Evolutionary conservation across 2,797 vertebrate species (phyloP).

Genomic region (Phrynocephalus forsythii): DNA sequence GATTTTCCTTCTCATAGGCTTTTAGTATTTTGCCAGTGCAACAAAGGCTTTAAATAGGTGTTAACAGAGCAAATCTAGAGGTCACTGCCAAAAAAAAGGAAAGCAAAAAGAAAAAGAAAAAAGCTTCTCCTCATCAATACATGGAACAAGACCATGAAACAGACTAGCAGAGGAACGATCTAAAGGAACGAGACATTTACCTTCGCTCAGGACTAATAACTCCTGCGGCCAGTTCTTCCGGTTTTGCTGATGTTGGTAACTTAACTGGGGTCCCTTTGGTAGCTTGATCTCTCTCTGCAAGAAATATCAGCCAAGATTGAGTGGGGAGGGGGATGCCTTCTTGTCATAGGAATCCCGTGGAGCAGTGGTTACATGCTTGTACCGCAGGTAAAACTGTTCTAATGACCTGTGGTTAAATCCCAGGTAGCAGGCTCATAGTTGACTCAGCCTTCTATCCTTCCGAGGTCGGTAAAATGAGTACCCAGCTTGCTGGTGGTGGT

Average conservation of each 20-base stretch:
- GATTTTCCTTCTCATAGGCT: slow-evolving; percentile 19
- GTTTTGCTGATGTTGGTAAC: slow-evolving; percentile 58
- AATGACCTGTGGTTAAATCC: too few species aligned
- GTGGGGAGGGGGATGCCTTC: neutral
- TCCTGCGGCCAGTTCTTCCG: slow-evolving; percentile 72
- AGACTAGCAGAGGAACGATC: slow-evolving; percentile 20
- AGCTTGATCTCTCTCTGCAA: slow-evolving; percentile 72
- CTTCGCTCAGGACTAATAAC: slow-evolving; percentile 88
- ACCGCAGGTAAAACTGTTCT: too few species aligned
- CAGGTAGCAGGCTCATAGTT: too few species aligned
- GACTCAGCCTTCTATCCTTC: too few species aligned
- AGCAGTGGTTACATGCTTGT: too few species aligned
- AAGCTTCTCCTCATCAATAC: slow-evolving; percentile 4
- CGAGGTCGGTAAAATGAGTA: too few species aligned
- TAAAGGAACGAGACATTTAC: slow-evolving; percentile 73
- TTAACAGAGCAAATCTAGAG: slow-evolving; percentile 33
- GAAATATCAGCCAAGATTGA: slow-evolving; percentile 39
- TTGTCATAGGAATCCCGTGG: too few species aligned
- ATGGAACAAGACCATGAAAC: slow-evolving; percentile 31
- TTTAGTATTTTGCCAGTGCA: slow-evolving; percentile 30
- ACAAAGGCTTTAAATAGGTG: slow-evolving; percentile 36
- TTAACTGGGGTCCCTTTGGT: slow-evolving; percentile 74
- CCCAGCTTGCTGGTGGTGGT: too few species aligned
- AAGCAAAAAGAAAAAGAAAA: neutral
- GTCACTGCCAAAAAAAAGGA: neutral